phyloP scores from a whole-genome alignment of 23 tunicate species.

The Diplosoma virens region DNA sequence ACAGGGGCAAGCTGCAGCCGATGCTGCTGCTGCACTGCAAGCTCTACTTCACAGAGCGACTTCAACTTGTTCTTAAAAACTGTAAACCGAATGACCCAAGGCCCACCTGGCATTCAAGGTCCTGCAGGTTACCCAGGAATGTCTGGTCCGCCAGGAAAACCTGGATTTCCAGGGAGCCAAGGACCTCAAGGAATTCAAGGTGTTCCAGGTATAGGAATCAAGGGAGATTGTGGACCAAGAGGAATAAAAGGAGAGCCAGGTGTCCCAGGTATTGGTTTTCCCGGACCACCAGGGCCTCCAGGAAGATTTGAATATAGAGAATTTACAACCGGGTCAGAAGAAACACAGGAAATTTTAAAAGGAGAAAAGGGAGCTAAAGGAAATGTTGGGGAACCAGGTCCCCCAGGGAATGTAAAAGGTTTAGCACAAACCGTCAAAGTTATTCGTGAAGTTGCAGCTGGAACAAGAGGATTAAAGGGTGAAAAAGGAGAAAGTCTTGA shows the following conservation, averaged over 20 bases:
- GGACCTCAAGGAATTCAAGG: slow-evolving; percentile 87
- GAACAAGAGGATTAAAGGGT: slow-evolving; percentile 67
- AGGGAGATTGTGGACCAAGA: slow-evolving; percentile 90
- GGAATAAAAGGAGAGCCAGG: slow-evolving; percentile 91
- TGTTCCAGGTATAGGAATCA: slow-evolving; percentile 58
- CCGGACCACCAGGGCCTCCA: slow-evolving; percentile 79
- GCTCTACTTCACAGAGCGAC: slow-evolving; percentile 3
- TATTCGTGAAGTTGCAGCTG: slow-evolving; percentile 60
- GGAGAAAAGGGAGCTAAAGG: slow-evolving; percentile 78
- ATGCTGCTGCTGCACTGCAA: slow-evolving; percentile 31
- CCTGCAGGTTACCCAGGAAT: slow-evolving; percentile 86
- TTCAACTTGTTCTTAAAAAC: slow-evolving; percentile 38
- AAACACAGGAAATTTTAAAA: not conserved
- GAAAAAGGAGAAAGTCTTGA: slow-evolving; percentile 33
- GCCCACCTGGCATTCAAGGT: slow-evolving; percentile 80
- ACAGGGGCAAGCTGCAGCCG: not conserved
- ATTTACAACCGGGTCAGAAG: not conserved
- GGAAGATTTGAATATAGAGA: slow-evolving; percentile 8
- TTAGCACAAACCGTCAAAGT: slow-evolving; percentile 46
- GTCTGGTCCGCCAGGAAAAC: slow-evolving; percentile 94
- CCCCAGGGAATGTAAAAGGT: slow-evolving; percentile 31
- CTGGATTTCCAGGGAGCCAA: slow-evolving; percentile 84
- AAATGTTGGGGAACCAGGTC: slow-evolving; percentile 65
- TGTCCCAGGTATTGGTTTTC: slow-evolving; percentile 47
- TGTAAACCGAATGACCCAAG: slow-evolving; percentile 51